Conservation (phyloP, 2,888 invertebrate genomes). For the Ernsta delagoae region DNA sequence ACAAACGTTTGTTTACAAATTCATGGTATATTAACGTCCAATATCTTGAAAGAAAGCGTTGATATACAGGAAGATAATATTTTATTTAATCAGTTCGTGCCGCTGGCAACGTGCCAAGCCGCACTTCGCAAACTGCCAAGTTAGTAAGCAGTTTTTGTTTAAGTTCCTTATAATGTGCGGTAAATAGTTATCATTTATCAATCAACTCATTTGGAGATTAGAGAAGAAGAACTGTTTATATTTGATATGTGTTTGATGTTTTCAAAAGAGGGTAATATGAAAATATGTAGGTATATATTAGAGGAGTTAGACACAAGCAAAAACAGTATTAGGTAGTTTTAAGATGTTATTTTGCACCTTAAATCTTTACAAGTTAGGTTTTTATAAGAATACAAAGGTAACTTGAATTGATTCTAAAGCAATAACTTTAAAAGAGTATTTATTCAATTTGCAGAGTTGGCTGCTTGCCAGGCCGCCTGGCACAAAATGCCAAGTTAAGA, state of each 20-base stretch:
- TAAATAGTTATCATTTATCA: no score
- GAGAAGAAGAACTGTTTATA: no score
- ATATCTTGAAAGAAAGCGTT: constrained; percentile 3
- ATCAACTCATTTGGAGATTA: no score
- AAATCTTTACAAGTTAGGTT: neutral
- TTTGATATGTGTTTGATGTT: no score
- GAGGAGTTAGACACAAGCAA: no score
- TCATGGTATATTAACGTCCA: constrained; percentile 3
- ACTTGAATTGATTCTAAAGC: neutral
- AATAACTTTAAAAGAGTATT: neutral
- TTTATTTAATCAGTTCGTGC: neutral
- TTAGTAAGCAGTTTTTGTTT: neutral
- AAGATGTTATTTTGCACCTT: neutral
- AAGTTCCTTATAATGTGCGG: no score
- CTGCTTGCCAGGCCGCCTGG: neutral
- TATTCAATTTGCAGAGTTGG: neutral
- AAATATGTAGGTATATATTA: no score
- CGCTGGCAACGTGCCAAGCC: constrained; percentile 1
- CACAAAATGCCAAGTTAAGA: neutral
- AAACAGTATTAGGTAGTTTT: neutral
- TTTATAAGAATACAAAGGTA: neutral
- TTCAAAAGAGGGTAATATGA: no score
- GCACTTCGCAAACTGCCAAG: neutral
- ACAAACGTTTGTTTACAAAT: neutral
- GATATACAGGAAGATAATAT: neutral